phyloP scores from a whole-genome alignment of 2,113 vertebrate species.

The Vanacampus margaritifer region DNA sequence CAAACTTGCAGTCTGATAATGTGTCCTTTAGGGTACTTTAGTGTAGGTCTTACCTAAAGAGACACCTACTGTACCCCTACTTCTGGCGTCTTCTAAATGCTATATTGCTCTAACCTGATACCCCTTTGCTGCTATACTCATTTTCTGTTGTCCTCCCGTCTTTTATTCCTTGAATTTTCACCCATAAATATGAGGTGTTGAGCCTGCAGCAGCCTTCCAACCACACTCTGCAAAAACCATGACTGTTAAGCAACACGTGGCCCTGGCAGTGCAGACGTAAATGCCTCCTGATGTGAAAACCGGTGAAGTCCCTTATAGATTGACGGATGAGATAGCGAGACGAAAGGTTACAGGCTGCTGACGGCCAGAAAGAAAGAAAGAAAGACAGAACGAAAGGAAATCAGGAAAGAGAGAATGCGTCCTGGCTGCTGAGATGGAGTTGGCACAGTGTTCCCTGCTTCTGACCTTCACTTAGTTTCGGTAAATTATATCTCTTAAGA shows the following conservation, averaged over 20 bases:
- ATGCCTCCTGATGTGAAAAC: neutral
- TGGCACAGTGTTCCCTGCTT: slow-evolving; percentile 48
- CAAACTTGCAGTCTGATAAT: neutral
- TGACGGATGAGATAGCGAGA: slow-evolving; percentile 1
- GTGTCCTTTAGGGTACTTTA: neutral
- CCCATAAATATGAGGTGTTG: slow-evolving; percentile 5
- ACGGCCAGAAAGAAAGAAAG: slow-evolving; percentile 6
- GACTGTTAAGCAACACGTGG: slow-evolving; percentile 22
- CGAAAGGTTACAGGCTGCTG: neutral
- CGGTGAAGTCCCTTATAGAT: slow-evolving; percentile 32
- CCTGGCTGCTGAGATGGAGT: slow-evolving; percentile 40
- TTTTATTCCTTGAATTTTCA: slow-evolving; percentile 3
- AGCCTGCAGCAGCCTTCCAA: slow-evolving; percentile 11
- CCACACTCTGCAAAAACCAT: slow-evolving; percentile 11
- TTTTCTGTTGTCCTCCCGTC: neutral
- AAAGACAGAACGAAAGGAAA: neutral
- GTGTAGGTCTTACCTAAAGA: neutral
- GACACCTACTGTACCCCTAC: neutral
- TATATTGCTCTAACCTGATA: neutral
- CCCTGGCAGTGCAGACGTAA: neutral
- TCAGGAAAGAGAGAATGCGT: slow-evolving; percentile 5
- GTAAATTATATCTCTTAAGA: slow-evolving; percentile 70
- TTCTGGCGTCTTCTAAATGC: neutral
- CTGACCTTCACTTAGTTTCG: slow-evolving; percentile 66
- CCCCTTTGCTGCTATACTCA: neutral